Evolutionary conservation across 2,113 vertebrate genomes (phyloP), one percentile per base, ranked within the genome.

Genomic region (Toxotes jaculatrix): DNA sequence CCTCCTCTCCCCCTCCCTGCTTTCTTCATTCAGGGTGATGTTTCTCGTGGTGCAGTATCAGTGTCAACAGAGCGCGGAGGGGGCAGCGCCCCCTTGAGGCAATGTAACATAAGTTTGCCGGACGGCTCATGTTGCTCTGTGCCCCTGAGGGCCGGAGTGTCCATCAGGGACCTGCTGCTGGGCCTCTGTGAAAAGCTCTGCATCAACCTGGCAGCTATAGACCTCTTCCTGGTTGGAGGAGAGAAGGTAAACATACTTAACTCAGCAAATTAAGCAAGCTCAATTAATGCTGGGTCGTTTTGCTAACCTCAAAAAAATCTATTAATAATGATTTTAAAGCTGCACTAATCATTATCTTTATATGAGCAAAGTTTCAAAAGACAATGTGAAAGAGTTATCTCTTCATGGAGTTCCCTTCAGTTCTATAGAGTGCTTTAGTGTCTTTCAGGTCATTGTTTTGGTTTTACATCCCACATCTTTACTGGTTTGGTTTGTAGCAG

Each of bases 211-310:
- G 97, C 98, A 23, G 98, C 97, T 3, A 96, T 98, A 71, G 98
- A 99, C 89, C 96, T 99, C 57, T 99, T 99, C 85, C 93, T 99
- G 67, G 95, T 98, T 19, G 98, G 97, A 88, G 98, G 98, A 16
- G 98, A 98, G 88, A 99, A 99, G 98, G 98, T 99, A 0, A 60
- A 57, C 7, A 8, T 34, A 47, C 10, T 23, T 61, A 6, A 32
- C 12, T 67, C 4, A 38, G 7, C 1, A 38, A 38, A 38, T 5
- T 5, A 38, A 38, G 7, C 27, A 27, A 27, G 27, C 27, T 27
- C 27, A 27, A 27, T 27, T 27, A 27, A 27, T 27, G 27, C 27
- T 5, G 21, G 0, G 2, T 51, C 14, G 5, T 23, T 75, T 45
- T 63, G 2, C 16, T 55, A 8, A 27, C 5, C 38, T 40, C 3